Evolutionary conservation across 2,113 vertebrate genomes (phyloP).

Genomic region (Elephantulus edwardii): DNA sequence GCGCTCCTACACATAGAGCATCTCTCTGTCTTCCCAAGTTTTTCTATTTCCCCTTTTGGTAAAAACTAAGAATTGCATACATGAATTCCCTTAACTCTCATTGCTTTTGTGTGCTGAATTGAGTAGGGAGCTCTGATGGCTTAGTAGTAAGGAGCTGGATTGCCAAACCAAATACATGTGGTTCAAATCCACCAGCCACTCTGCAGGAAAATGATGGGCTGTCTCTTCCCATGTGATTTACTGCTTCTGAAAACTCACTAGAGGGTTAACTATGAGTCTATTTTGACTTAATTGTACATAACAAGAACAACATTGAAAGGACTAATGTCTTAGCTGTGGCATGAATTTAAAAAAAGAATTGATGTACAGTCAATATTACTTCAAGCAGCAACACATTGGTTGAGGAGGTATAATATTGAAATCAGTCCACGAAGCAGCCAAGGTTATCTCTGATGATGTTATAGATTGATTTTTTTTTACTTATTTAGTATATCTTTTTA

Average conservation of each 20-base stretch:
- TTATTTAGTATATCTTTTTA: background rate
- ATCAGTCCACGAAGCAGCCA: background rate
- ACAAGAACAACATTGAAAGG: background rate
- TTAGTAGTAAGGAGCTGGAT: too few relatives aligned
- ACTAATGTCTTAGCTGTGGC: background rate
- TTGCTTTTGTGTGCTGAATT: background rate
- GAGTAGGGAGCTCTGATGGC: background rate
- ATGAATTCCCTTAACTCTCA: background rate
- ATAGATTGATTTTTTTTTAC: background rate
- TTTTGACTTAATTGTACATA: too few relatives aligned
- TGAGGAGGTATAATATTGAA: background rate
- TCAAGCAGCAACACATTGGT: background rate
- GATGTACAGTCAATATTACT: background rate
- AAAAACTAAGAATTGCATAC: background rate
- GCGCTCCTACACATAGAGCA: background rate
- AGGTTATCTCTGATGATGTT: background rate
- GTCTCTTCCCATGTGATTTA: too few relatives aligned
- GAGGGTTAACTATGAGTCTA: too few relatives aligned
- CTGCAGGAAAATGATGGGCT: too few relatives aligned
- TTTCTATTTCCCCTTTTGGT: background rate
- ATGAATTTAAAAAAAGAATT: conserved; percentile 21
- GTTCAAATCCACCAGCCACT: too few relatives aligned
- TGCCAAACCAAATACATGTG: too few relatives aligned
- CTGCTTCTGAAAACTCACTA: too few relatives aligned
- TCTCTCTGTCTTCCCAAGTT: background rate